phyloP scores from a whole-genome alignment of 2,888 invertebrate genomes.

The Ganaspis brasiliensis region DNA sequence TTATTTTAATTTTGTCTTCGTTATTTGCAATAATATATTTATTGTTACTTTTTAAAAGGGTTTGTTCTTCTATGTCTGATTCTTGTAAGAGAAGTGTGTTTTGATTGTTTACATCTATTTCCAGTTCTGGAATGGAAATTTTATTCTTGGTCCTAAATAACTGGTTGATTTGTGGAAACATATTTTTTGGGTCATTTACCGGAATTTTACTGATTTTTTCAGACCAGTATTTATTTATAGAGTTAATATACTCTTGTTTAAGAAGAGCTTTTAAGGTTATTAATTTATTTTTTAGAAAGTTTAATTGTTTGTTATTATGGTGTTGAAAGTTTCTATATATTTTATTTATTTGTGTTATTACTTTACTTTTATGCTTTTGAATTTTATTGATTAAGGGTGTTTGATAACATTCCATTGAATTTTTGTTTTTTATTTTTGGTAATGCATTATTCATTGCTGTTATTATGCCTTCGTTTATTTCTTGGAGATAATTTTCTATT shows the following conservation, averaged over 20 bases:
- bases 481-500: background rate
- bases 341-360: constrained; percentile 8
- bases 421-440: background rate
- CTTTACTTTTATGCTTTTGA: constrained; percentile 6
- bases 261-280: background rate
- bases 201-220: background rate
- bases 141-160: constrained; percentile 6
- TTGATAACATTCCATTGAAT: background rate
- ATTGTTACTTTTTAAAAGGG: background rate
- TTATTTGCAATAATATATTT: background rate
- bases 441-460: background rate
- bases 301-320: background rate
- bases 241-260: background rate
- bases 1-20: constrained; percentile 19
- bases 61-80: background rate
- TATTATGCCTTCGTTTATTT: background rate
- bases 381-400: background rate
- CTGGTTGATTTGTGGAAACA: constrained; percentile 5
- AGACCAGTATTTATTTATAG: background rate
- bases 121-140: background rate
- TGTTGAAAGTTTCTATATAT: background rate
- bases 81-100: background rate
- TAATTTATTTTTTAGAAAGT: background rate
- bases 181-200: background rate
- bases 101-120: background rate